phyloP scores from a whole-genome alignment of 2,113 vertebrate species.

The Halichoerus grypus region DNA sequence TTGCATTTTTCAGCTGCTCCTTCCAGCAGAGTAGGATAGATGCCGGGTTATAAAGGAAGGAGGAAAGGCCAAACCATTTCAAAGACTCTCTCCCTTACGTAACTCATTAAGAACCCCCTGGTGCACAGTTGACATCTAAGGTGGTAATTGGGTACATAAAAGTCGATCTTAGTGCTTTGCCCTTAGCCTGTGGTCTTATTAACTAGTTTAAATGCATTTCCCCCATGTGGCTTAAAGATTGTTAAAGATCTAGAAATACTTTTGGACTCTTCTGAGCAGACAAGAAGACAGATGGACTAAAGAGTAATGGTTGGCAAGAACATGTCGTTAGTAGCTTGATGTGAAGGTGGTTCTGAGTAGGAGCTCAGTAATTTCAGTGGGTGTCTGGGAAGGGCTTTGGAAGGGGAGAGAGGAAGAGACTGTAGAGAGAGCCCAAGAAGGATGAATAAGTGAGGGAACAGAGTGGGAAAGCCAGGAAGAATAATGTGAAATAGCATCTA shows the following conservation, averaged over 20 bases:
- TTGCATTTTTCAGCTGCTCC: constrained; percentile 10
- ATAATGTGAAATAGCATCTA: background rate
- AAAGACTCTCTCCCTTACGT: constrained; percentile 11
- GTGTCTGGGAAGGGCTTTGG: background rate
- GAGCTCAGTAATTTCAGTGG: constrained; percentile 11
- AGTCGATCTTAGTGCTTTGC: constrained; percentile 25
- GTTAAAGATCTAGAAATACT: constrained; percentile 65
- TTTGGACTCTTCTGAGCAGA: constrained; percentile 48
- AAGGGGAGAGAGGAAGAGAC: background rate
- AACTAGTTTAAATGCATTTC: constrained; percentile 70
- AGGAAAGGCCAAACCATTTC: constrained; percentile 63
- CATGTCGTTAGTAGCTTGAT: constrained; percentile 15
- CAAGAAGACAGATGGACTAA: constrained; percentile 54
- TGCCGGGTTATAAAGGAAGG: background rate
- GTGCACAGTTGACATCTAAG: constrained; percentile 56
- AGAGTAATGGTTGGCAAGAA: constrained; percentile 58
- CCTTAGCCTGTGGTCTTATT: constrained; percentile 67
- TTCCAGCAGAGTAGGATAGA: background rate
- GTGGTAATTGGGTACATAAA: constrained; percentile 56
- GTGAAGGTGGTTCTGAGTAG: constrained; percentile 61
- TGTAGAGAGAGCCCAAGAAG: background rate
- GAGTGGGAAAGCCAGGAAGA: background rate
- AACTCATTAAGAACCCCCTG: constrained; percentile 62
- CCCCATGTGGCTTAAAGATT: constrained; percentile 43
- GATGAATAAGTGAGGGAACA: background rate